A percentile compares a stretch with the other conserved stretches of the same genome.
phyloP scores from a whole-genome alignment of 2,113 vertebrate genomes.

The Chaenocephalus aceratus region DNA sequence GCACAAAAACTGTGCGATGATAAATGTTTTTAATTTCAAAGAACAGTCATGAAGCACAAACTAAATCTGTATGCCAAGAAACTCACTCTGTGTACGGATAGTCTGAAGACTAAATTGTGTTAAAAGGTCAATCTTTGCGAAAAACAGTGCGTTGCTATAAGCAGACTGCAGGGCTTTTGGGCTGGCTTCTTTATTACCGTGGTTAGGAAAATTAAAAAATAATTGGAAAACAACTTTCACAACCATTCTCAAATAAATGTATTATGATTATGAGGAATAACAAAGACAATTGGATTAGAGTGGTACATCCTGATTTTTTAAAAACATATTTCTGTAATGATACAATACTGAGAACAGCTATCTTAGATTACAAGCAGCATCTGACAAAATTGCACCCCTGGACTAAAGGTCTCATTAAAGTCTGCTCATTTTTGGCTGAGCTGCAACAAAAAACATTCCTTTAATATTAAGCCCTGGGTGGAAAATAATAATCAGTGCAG shows the following conservation, averaged over 20 bases:
- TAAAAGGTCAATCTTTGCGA: background rate
- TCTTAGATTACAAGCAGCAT: background rate
- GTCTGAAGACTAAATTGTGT: slow-evolving; percentile 7
- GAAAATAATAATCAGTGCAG: slow-evolving; percentile 44
- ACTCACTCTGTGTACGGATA: background rate
- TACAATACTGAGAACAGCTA: background rate
- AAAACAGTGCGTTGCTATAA: background rate
- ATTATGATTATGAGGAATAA: background rate
- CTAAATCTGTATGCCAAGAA: slow-evolving; percentile 36
- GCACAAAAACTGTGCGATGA: slow-evolving; percentile 8
- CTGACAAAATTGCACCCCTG: background rate
- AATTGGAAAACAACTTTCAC: slow-evolving; percentile 7
- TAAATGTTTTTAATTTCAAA: slow-evolving; percentile 54
- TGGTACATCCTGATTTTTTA: background rate
- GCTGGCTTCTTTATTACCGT: background rate
- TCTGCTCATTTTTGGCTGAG: background rate
- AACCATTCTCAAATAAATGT: background rate
- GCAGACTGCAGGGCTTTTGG: background rate
- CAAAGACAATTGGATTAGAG: background rate
- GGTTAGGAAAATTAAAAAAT: background rate
- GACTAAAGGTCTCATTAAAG: slow-evolving; percentile 11
- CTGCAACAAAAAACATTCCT: slow-evolving; percentile 5
- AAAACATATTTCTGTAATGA: background rate
- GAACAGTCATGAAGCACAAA: slow-evolving; percentile 41
- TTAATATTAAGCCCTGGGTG: slow-evolving; percentile 44